Evolutionary conservation across 1,140 invertebrate species (phyloP).

Genomic region (Drosophila serrata): DNA sequence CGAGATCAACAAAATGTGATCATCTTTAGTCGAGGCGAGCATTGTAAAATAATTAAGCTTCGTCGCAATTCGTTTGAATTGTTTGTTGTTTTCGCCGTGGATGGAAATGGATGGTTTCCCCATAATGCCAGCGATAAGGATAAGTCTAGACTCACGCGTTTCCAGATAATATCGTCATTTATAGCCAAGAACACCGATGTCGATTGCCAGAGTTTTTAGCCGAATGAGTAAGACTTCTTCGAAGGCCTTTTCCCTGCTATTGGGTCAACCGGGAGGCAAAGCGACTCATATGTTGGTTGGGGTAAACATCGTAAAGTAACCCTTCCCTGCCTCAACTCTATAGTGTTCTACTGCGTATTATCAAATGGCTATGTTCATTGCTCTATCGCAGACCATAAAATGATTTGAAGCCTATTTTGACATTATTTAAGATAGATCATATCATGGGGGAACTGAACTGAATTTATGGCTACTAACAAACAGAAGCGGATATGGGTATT

Average conservation of each 20-base stretch:
- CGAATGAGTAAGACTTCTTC: conserved; percentile 20
- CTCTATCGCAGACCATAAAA: conserved; percentile 19
- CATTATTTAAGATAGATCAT: conserved; percentile 3
- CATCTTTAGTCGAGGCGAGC: conserved; percentile 21
- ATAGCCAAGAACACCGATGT: conserved; percentile 3
- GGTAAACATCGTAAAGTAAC: conserved; percentile 19
- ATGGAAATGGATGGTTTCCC: conserved; percentile 46
- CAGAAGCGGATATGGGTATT: conserved; percentile 24
- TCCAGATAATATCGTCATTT: conserved; percentile 42
- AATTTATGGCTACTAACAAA: conserved; percentile 1
- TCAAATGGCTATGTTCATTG: background rate
- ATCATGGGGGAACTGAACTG: background rate
- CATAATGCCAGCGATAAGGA: conserved; percentile 30
- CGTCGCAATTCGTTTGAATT: conserved; percentile 49
- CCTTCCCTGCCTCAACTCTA: conserved; percentile 14
- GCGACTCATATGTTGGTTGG: background rate
- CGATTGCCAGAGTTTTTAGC: conserved; percentile 4
- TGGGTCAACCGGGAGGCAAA: conserved; percentile 18
- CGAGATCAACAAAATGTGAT: conserved; percentile 21
- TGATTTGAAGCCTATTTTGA: conserved; percentile 10
- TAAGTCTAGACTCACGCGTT: conserved; percentile 24
- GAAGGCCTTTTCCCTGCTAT: background rate
- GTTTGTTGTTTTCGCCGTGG: conserved; percentile 29
- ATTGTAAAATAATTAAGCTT: conserved; percentile 45
- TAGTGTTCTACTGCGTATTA: conserved; percentile 12